Evolutionary conservation across 2,888 invertebrate species (phyloP).

Genomic region (Drosophila phalerata): DNA sequence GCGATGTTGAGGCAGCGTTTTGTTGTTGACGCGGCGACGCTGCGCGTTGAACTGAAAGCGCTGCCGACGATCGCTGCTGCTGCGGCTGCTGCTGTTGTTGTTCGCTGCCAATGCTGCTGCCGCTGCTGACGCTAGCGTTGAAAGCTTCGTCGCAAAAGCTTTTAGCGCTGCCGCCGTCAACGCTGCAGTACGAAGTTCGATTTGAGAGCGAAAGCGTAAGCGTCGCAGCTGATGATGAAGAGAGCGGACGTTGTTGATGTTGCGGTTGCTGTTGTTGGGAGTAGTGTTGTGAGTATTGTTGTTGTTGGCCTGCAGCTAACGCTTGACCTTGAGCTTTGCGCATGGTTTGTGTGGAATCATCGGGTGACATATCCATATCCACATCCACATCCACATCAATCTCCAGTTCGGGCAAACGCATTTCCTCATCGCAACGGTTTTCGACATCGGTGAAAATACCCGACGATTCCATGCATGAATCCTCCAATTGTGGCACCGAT

Average conservation of each 20-base stretch:
- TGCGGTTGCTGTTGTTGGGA: constrained; percentile 55
- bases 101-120: constrained; percentile 27
- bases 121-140: constrained; percentile 8
- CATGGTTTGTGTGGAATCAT: constrained; percentile 85
- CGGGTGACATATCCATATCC: constrained; percentile 75
- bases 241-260: constrained; percentile 80
- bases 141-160: constrained; percentile 84
- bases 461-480: constrained; percentile 94
- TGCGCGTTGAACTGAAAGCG: constrained; percentile 80
- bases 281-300: constrained; percentile 45
- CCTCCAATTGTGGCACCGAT: constrained; percentile 89
- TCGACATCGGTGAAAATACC: constrained; percentile 95
- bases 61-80: constrained; percentile 51
- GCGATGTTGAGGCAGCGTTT: constrained; percentile 55
- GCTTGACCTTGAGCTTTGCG: constrained; percentile 82
- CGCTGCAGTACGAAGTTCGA: constrained; percentile 84
- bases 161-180: constrained; percentile 80
- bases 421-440: constrained; percentile 89
- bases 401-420: constrained; percentile 75
- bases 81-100: constrained; percentile 45
- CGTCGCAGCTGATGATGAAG: constrained; percentile 79
- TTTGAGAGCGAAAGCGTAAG: constrained; percentile 84
- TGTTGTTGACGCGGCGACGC: constrained; percentile 82
- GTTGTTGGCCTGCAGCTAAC: constrained; percentile 44
- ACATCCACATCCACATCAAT: constrained; percentile 59